These are phyloP conservation scores for Lates japonicus DNA, from an alignment of 2,797 vertebrate genomes.

Conservation along the genomic window DNA sequence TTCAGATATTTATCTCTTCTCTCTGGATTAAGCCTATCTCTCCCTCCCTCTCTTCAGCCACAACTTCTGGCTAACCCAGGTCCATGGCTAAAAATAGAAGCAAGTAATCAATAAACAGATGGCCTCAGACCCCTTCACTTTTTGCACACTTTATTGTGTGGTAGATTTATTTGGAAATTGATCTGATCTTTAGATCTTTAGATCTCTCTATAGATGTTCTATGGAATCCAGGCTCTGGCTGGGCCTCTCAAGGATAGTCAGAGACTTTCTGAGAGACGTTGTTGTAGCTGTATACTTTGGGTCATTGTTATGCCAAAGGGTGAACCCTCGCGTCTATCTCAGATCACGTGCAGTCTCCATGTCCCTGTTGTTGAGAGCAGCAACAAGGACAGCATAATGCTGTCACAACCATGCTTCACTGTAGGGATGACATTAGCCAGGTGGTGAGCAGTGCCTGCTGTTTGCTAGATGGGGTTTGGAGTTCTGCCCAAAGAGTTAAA, in stretches of 20 bases:
- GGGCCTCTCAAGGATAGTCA: background rate
- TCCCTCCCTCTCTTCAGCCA: background rate
- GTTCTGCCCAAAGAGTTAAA: background rate
- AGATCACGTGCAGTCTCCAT: background rate
- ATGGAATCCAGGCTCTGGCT: background rate
- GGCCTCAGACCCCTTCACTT: background rate
- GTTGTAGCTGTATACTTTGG: too few species aligned
- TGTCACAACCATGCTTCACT: too few species aligned
- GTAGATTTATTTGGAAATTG: background rate
- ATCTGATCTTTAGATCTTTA: background rate
- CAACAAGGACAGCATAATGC: too few species aligned
- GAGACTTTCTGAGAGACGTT: background rate
- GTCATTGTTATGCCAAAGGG: too few species aligned
- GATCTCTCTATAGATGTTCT: too few species aligned
- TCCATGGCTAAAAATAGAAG: background rate
- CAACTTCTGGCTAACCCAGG: background rate
- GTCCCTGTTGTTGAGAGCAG: too few species aligned
- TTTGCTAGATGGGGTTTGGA: too few species aligned
- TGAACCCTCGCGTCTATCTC: background rate
- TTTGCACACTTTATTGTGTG: too few species aligned
- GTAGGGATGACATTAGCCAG: too few species aligned
- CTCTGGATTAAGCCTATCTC: background rate
- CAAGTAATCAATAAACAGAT: background rate
- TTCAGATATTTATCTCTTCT: background rate
- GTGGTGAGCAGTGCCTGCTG: too few species aligned